phyloP scores from a whole-genome alignment of 2,797 vertebrate species.

The Oreochromis grahami region DNA sequence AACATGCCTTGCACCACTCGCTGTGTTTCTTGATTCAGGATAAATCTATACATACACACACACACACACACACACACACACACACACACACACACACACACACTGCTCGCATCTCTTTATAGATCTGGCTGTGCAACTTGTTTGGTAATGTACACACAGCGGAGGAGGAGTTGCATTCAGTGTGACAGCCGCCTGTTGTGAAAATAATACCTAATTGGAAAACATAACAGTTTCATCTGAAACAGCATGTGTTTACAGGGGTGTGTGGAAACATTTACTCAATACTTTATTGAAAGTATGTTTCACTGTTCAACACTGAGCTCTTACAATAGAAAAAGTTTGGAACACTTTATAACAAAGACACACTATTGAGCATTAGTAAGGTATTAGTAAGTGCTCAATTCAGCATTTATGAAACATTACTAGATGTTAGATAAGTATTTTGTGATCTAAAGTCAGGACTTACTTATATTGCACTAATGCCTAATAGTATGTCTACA shows the following conservation, averaged over 20 bases:
- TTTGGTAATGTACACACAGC: background rate
- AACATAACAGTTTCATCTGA: background rate
- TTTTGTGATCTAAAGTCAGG: background rate
- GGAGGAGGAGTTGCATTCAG: background rate
- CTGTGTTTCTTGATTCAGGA: background rate
- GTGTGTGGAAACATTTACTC: background rate
- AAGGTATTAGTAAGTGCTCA: background rate
- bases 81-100: background rate
- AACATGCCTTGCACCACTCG: background rate
- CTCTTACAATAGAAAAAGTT: background rate
- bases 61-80: background rate
- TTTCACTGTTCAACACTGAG: background rate
- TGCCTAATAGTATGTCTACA: background rate
- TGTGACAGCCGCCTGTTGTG: background rate
- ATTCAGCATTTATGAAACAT: background rate
- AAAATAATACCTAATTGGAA: background rate
- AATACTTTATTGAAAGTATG: background rate
- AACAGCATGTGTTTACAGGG: background rate
- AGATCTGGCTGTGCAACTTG: background rate
- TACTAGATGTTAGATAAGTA: background rate
- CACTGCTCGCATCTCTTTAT: conserved; percentile 9
- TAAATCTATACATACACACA: background rate
- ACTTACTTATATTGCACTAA: background rate
- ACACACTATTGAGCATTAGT: background rate
- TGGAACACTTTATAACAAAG: background rate